These are phyloP conservation scores for Catharus ustulatus DNA, from an alignment of 2,797 vertebrate genomes.

Conservation along the genomic window DNA sequence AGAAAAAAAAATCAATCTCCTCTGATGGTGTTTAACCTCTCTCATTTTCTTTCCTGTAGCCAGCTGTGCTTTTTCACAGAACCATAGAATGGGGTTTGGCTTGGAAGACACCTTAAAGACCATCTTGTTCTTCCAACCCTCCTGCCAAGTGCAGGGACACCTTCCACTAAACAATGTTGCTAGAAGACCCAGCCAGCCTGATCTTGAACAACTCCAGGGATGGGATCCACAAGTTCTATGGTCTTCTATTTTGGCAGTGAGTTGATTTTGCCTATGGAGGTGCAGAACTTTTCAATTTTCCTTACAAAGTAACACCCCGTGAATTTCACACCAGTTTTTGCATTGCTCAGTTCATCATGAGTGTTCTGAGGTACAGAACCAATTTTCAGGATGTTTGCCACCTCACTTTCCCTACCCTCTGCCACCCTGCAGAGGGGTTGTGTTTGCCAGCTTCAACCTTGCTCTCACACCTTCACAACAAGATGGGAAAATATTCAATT, in stretches of 20 bases:
- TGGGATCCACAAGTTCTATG: background rate
- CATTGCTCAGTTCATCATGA: background rate
- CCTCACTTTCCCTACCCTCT: background rate
- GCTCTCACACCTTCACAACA: background rate
- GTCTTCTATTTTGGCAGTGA: background rate
- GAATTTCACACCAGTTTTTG: background rate
- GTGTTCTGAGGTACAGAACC: background rate
- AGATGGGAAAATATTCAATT: background rate
- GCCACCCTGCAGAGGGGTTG: rapidly evolving
- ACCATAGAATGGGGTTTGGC: background rate
- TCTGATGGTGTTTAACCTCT: background rate
- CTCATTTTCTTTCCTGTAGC: background rate
- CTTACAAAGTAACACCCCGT: background rate
- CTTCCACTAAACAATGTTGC: background rate
- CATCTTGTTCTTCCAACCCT: background rate
- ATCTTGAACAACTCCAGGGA: background rate
- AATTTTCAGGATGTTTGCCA: background rate
- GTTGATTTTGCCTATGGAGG: background rate
- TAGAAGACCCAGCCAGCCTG: background rate
- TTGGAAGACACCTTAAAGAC: background rate
- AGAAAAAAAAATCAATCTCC: background rate
- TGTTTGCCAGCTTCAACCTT: background rate
- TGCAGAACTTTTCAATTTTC: background rate
- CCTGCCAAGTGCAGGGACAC: background rate
- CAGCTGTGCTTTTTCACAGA: background rate